These are phyloP conservation scores for Holcopasites calliopsidis DNA, from an alignment of 1,140 invertebrate genomes.

Conservation along the genomic window DNA sequence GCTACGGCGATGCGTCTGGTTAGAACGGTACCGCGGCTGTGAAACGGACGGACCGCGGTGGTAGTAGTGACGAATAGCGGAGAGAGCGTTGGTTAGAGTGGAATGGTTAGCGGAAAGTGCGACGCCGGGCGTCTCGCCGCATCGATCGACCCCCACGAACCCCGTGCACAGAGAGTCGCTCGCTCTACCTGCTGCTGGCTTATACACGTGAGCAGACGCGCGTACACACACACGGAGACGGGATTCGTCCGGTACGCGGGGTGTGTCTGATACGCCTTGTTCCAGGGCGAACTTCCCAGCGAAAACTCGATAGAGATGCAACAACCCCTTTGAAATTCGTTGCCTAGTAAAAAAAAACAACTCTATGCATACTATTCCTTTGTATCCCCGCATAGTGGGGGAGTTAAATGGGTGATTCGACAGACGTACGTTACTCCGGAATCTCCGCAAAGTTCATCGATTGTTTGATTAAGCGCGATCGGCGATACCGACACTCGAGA, in stretches of 20 bases:
- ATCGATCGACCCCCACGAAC: constrained; percentile 73
- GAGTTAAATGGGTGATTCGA: too few species aligned
- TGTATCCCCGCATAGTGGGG: background rate
- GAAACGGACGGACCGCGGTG: background rate
- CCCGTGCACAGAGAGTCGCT: constrained; percentile 17
- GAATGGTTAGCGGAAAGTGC: constrained; percentile 74
- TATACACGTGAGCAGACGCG: constrained; percentile 28
- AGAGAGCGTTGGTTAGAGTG: constrained; percentile 53
- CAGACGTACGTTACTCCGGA: background rate
- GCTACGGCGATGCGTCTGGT: background rate
- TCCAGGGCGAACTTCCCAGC: constrained; percentile 21
- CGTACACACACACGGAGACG: constrained; percentile 8
- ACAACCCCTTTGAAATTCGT: background rate
- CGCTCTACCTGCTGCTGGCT: constrained; percentile 52
- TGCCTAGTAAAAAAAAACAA: background rate
- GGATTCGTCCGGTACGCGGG: constrained; percentile 13
- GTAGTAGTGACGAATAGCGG: constrained; percentile 42
- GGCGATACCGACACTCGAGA: background rate
- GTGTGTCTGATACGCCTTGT: constrained; percentile 39
- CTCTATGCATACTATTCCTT: background rate
- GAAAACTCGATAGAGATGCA: background rate
- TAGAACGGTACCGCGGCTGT: constrained; percentile 15
- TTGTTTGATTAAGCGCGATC: background rate
- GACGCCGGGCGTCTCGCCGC: constrained; percentile 79
- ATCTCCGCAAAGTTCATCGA: background rate